Base-by-base conservation (phyloP, 1,140 invertebrate genomes). In the Copidosoma floridanum region DNA sequence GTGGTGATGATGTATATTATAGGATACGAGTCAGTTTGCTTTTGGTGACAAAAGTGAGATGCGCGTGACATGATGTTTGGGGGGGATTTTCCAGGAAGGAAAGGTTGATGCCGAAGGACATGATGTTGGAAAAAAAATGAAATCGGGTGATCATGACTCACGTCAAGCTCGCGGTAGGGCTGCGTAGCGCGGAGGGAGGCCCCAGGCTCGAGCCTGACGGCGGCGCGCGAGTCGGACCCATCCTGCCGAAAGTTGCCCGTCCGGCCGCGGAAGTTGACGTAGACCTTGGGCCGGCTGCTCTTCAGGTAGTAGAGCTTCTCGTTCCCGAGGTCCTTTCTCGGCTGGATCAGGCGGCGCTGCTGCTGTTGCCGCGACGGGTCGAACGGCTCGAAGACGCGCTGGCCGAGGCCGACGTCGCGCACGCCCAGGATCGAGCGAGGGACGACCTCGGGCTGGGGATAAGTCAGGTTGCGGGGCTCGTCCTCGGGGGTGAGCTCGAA, bases 241-340 rank as follows among this genome's bases (percentile, higher is more conserved):
- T 54, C 51, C 20, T 74, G 71, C 0, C 64, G 57, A 32, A 73
- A 74, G 6, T 71, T 71, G 3, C 74, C 76, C 11, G 68, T 75
- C 41, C 62, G 54, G 0, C 73, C 71, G 3, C 74, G 61, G 5
- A 75, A 68, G 41, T 76, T 76, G 0, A 78, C 73, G 44, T 74
- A 73, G 0, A 77, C 74, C 32, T 75, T 76, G 0, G 74, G 74
- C 10, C 67, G 70, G 14, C 65, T 64, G 21, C 65, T 71, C 24
- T 77, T 78, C 7, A 76, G 47, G 11, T 76, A 77, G 35, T 76
- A 78, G 0, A 76, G 57, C 29, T 78, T 77, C 37, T 76, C 76
- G 18, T 76, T 66, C 5, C 23, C 32, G 1, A 52, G 12, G 10
- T 55, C 46, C 14, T 60, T 65, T 7, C 40, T 60, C 14, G 64